Evolutionary conservation across 1,140 invertebrate genomes (phyloP), one percentile per base, ranked within the genome.

Genomic region (Sitophilus oryzae): DNA sequence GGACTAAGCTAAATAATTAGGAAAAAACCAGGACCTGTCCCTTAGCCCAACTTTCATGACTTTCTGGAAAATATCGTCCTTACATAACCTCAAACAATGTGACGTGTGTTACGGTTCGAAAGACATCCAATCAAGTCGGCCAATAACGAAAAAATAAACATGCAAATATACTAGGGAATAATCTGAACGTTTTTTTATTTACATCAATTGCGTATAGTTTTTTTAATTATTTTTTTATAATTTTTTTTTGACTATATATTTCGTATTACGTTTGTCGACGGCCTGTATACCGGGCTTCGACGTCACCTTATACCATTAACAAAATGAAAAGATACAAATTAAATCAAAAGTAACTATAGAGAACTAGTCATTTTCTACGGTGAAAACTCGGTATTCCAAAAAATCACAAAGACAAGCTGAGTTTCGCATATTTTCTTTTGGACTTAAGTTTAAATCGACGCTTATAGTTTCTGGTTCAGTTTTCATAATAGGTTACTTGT

Each of bases 391-490:
- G 65, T 66, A 63, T 64, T 62, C 60, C 61, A 63, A 68, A 49
- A 64, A 59, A 66, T 67, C 58, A 67, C 65, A 65, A 65, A 64
- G 55, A 55, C 54, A 66, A 66, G 65, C 64, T 65, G 65, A 60
- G 50, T 62, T 66, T 64, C 50, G 63, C 52, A 60, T 59, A n/a
- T 53, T 38, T 56, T 45, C 41, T 54, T 61, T 61, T 68, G 57
- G 61, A 64, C 64, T 62, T 68, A 59, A 58, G 56, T 62, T 54
- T 49, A 52, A 64, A 66, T 64, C 59, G 60, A 64, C 55, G 63
- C 63, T 66, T 65, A 65, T 59, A 66, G 61, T 66, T 57, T 51
- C 25, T 45, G 19, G 0, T 41, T 36, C 49, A 15, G n/a, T 59
- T 38, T 54, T 20, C 50, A 52, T 45, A 34, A 52, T n/a, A 11